Evolutionary conservation across 2,888 invertebrate genomes (phyloP).

Genomic region (Neria commutata): DNA sequence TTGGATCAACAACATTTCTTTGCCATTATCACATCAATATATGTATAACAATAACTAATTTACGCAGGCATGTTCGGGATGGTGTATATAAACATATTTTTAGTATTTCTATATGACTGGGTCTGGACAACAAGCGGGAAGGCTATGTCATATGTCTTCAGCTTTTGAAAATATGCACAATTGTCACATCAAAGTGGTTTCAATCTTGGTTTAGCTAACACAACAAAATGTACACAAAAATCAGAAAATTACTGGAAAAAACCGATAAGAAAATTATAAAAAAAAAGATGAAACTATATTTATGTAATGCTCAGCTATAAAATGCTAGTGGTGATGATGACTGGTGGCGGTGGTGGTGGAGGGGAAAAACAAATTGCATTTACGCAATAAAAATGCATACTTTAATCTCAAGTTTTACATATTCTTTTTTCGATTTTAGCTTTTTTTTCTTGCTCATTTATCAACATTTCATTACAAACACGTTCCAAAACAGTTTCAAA

Average conservation of each 20-base stretch:
- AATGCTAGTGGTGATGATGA: slow-evolving; percentile 28
- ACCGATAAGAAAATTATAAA: slow-evolving; percentile 7
- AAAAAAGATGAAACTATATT: slow-evolving; percentile 8
- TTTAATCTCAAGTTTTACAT: slow-evolving; percentile 30
- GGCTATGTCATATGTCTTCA: too few relatives aligned
- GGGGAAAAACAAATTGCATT: slow-evolving; percentile 62
- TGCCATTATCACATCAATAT: too few relatives aligned
- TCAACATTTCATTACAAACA: slow-evolving; percentile 9
- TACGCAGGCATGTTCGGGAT: too few relatives aligned
- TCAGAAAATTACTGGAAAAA: slow-evolving; percentile 28
- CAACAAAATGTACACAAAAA: too few relatives aligned
- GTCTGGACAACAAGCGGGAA: too few relatives aligned
- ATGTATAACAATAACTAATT: too few relatives aligned
- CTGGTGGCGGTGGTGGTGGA: slow-evolving; percentile 23
- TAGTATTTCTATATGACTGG: too few relatives aligned
- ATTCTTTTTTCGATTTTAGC: slow-evolving; percentile 28
- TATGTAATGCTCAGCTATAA: slow-evolving; percentile 22
- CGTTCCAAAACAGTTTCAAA: slow-evolving; percentile 17
- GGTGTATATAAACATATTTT: too few relatives aligned
- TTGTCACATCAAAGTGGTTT: too few relatives aligned
- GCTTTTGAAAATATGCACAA: too few relatives aligned
- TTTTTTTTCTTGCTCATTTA: slow-evolving; percentile 19
- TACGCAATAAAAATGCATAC: slow-evolving; percentile 55
- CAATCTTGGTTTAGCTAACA: too few relatives aligned
- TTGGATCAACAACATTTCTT: too few relatives aligned